These are phyloP conservation scores for Drosophila rufa DNA, from an alignment of 1,140 invertebrate genomes.

Conservation along the genomic window DNA sequence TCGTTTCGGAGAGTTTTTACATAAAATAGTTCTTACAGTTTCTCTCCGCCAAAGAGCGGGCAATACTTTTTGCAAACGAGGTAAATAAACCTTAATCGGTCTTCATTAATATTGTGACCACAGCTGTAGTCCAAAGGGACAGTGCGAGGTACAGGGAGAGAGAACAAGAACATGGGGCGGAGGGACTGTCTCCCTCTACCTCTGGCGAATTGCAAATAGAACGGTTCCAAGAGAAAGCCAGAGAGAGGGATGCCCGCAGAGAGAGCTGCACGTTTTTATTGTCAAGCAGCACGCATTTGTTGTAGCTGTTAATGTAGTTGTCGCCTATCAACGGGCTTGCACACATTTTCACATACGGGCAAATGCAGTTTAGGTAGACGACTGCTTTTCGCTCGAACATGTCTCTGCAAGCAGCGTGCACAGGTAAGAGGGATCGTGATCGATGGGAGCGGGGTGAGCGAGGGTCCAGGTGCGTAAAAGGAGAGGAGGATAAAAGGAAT, in stretches of 20 bases:
- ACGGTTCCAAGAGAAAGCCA: slow-evolving; percentile 36
- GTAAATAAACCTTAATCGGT: background rate
- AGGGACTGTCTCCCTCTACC: slow-evolving; percentile 32
- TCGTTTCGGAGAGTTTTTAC: too few relatives aligned
- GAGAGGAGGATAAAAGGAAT: slow-evolving; percentile 11
- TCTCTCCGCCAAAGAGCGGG: background rate
- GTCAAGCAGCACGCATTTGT: slow-evolving; percentile 43
- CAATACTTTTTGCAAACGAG: background rate
- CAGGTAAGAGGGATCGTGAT: slow-evolving; percentile 53
- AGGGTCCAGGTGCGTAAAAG: slow-evolving; percentile 10
- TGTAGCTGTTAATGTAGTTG: slow-evolving; percentile 48
- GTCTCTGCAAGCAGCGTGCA: slow-evolving; percentile 49
- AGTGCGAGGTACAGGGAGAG: slow-evolving; percentile 8
- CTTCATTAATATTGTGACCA: background rate
- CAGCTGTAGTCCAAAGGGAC: slow-evolving; percentile 13
- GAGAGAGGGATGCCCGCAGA: slow-evolving; percentile 19
- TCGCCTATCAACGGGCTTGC: slow-evolving; percentile 13
- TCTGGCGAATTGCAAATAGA: slow-evolving; percentile 54
- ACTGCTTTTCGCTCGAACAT: slow-evolving; percentile 36
- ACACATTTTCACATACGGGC: background rate
- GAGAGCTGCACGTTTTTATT: slow-evolving; percentile 35
- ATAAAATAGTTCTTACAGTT: too few relatives aligned
- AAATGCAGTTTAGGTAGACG: slow-evolving; percentile 57
- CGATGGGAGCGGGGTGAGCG: background rate
- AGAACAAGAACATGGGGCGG: slow-evolving; percentile 18